Base-by-base conservation (phyloP, 2,113 vertebrate species). In the Salvelinus namaycush region DNA sequence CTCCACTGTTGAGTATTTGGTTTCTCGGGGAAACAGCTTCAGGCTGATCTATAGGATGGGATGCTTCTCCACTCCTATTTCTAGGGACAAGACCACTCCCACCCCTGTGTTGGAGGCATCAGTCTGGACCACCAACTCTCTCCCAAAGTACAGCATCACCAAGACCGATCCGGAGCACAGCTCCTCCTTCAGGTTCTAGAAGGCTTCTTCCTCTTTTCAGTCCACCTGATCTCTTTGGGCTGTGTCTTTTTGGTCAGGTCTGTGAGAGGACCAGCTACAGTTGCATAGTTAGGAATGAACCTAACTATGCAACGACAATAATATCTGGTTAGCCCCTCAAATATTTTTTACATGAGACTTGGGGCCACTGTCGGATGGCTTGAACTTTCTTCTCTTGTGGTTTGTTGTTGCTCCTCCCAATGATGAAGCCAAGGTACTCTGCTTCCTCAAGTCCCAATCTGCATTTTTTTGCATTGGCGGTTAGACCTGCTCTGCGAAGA, bases 51-150 rank as follows among this genome's bases (percentile, higher is more conserved):
- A 69, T 4, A 34, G n/a, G 8, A 69, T 11, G 16, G 68, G 31
- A n/a, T 44, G 68, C 31, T 44, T 29, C 22, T 3, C 68, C 68
- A 11, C 31, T 13, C 31, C 1, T 5, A 69, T 44, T 29, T 29
- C 5, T 29, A 39, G 68, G 4, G 68, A 44, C 68, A 16, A 11
- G 4, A 69, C 31, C 11, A 27, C 68, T 11, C 31, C 68, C 68
- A 69, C 9, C n/a, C 68, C 67, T 31, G 34, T 11, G 24, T 69
- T 27, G 9, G 68, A 69, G 68, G 68, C 68, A 69, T 69, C 31
- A 4, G 68, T 69, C 31, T 69, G 68, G 7, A 69, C 6, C 16
- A 34, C 31, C 11, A 69, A 34, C 31, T 27, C 11, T 69, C 20
- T 27, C 7, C 12, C 13, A 6, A 69, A 34, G 31, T 69, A 12